These are phyloP conservation scores for Atrina japonica DNA, from an alignment of 2,888 invertebrate species.

Conservation along the genomic window DNA sequence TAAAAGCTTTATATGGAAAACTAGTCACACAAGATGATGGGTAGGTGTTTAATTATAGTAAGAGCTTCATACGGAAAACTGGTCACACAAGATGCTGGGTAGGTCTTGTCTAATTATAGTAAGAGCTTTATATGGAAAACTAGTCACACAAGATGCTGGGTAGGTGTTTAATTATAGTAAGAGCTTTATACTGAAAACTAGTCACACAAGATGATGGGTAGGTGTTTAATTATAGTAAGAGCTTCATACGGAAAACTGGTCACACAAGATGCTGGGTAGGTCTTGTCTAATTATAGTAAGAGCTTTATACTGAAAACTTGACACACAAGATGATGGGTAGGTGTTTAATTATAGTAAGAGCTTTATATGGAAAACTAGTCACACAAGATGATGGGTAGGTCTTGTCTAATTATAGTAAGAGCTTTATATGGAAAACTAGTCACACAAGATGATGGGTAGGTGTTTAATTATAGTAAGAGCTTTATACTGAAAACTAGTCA, in stretches of 20 bases:
- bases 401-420: background rate
- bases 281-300: constrained; percentile 79
- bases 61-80: constrained; percentile 86
- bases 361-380: constrained; percentile 83
- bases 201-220: no score
- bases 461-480: no score
- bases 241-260: constrained; percentile 85
- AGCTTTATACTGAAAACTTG: constrained; percentile 84
- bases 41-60: constrained; percentile 87
- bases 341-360: constrained; percentile 91
- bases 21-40: constrained; percentile 58
- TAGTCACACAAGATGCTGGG: constrained; percentile 60
- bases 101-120: background rate
- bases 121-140: no score
- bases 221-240: constrained; percentile 91
- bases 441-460: constrained; percentile 51
- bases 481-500: no score
- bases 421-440: constrained; percentile 53
- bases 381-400: constrained; percentile 45
- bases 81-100: constrained; percentile 50
- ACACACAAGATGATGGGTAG: constrained; percentile 49
- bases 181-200: no score
- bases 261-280: constrained; percentile 52
- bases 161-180: constrained; percentile 17
- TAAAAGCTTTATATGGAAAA: constrained; percentile 85